These are phyloP conservation scores for Orcinus orca DNA, from an alignment of 2,113 vertebrate genomes.

Conservation along the genomic window DNA sequence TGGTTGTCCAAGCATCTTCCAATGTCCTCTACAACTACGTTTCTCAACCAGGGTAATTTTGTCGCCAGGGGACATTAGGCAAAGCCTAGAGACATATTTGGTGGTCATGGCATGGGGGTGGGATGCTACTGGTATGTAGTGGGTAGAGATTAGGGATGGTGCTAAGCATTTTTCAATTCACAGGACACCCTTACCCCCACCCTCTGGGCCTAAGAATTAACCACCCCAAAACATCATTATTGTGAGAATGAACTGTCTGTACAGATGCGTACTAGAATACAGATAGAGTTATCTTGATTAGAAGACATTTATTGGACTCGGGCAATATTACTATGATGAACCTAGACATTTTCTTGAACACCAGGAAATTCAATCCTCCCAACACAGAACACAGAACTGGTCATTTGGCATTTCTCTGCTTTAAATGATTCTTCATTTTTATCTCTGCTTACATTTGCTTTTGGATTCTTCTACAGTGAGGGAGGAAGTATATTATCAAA, in stretches of 20 bases:
- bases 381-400: background rate
- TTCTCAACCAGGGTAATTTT: background rate
- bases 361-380: background rate
- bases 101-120: no score
- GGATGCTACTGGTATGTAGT: accelerated
- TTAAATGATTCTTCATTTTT: constrained; percentile 18
- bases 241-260: accelerated
- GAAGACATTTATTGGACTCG: background rate
- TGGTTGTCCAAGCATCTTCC: background rate
- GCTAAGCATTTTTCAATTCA: no score
- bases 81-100: background rate
- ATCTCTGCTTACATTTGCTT: constrained; percentile 19
- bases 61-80: background rate
- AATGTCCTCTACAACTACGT: background rate
- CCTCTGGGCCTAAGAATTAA: no score
- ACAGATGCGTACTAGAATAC: accelerated
- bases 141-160: background rate
- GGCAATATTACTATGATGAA: background rate
- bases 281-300: accelerated
- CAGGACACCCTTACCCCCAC: background rate
- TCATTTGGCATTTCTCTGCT: background rate
- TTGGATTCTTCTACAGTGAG: background rate
- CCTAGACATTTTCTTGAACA: background rate
- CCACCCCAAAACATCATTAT: accelerated
- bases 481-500: background rate